phyloP scores from a whole-genome alignment of 2,888 invertebrate genomes.

The Neria commutata region DNA sequence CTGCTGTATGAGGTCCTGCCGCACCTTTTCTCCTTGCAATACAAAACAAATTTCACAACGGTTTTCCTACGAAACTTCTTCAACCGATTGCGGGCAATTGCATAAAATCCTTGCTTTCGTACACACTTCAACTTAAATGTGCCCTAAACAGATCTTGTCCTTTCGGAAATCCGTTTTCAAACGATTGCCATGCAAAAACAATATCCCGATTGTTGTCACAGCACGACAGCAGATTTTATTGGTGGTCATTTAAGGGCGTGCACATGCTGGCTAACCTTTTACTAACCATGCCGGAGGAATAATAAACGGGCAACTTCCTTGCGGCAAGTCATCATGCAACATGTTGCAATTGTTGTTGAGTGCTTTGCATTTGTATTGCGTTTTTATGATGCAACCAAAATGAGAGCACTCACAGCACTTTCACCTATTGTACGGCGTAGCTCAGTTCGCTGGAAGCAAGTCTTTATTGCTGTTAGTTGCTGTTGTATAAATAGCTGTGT shows the following conservation, averaged over 20 bases:
- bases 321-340: background rate
- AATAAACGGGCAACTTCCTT: background rate
- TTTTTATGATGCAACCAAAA: conserved; percentile 23
- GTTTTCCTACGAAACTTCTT: no score
- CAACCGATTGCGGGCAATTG: background rate
- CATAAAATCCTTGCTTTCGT: background rate
- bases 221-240: conserved; percentile 22
- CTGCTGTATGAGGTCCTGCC: no score
- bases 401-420: conserved; percentile 15
- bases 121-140: no score
- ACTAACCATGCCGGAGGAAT: background rate
- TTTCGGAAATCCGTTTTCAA: no score
- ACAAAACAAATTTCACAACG: no score
- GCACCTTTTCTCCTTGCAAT: no score
- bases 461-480: no score
- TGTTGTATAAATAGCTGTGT: no score
- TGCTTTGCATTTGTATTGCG: conserved; percentile 2
- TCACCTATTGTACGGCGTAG: conserved; percentile 1
- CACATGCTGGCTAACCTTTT: background rate
- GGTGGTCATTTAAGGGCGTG: conserved; percentile 11
- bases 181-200: no score
- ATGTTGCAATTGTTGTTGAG: conserved; percentile 1
- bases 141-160: no score
- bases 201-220: no score
- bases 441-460: no score